Evolutionary conservation across 2,797 vertebrate species (phyloP), one percentile per base, ranked within the genome.

Genomic region (Trematomus bernacchii): DNA sequence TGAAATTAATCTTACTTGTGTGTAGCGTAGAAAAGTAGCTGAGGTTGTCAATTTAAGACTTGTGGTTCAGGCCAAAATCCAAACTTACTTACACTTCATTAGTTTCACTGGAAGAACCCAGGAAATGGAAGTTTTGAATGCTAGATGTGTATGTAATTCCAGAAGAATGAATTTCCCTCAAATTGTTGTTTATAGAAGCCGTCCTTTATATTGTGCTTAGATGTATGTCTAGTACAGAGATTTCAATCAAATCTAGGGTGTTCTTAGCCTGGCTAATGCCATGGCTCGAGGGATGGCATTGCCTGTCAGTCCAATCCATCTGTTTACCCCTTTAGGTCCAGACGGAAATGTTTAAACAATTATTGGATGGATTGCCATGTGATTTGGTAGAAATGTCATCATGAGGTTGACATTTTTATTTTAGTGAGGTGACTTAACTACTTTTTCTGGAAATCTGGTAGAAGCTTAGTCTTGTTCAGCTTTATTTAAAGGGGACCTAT

Each of bases 1-100:
- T 55, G 47, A 71, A 64, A 84, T 76, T 3, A 65, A 82, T 66
- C 64, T 74, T 15, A 37, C 42, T 23, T 37, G 33, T 48, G 48
- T 15, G 48, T 30, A n/a, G 16, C 59, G 46, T 42, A 82, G 47
- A 47, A 64, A 76, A 66, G 47, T 30, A 77, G 65, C 60, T 57
- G 65, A 71, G 59, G 62, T 30, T 47, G 68, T 69, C 7, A 1
- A 57, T 81, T 75, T 11, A 37, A 58, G 65, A 69, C 18, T 48
- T 66, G 48, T 55, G 21, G 27, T 33, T 65, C 10, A 71, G 47
- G 64, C 62, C 33, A 69, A 60, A 69, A 52, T 67, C 15, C 16
- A 76, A 67, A 62, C 40, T 47, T 27, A 50, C 37, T 44, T 30
- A 21, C 7, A 73, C 43, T n/a, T 54, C 33, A 67, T 68, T 71